Base-by-base conservation (phyloP, 2,797 vertebrate species). In the Coendou prehensilis region DNA sequence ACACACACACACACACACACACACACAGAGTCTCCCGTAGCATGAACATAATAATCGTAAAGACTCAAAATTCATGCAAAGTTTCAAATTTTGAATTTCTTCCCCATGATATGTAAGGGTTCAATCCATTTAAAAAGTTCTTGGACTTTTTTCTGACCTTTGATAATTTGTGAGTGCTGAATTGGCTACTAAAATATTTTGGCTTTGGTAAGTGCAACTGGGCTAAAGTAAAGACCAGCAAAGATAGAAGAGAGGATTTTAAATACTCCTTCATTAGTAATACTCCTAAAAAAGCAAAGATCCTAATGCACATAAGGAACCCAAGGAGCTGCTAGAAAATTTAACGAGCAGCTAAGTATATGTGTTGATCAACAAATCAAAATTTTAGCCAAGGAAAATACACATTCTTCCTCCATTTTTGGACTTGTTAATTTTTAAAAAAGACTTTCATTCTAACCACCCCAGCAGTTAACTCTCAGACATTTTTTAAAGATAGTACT, bases 101-200 rank as follows among this genome's bases (percentile, higher is more conserved):
- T 28, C 23, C n/a, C 64, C 56, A 45, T 23, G 22, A 54, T 41
- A 69, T 57, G 6, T 30, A 67, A 91, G n/a, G 17, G 5, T 75
- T 80, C 13, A 47, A 45, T 81, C 15, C 57, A 69, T 18, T 80
- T 54, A 20, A 54, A 54, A 63, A 91, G 69, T 47, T 54, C 75
- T 33, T 59, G 13, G 41, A 47, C 52, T 13, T 88, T 87, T 71
- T 41, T 89, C 37, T 78, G 52, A 85, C 6, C 50, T 89, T 95
- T 82, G 63, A 75, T 56, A 41, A 80, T 87, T 84, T 86, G 41
- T 85, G 57, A 83, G 67, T 83, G n/a, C 37, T 75, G 79, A 94
- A 87, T 50, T 90, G 14, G 71, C 37, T 71, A n/a, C 10, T 57
- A 63, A 87, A 94, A 84, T 94, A 71, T 90, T 89, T 94, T 81